Evolutionary conservation across 23 tunicate genomes (phyloP).

Genomic region (Trididemnum miniatum): DNA sequence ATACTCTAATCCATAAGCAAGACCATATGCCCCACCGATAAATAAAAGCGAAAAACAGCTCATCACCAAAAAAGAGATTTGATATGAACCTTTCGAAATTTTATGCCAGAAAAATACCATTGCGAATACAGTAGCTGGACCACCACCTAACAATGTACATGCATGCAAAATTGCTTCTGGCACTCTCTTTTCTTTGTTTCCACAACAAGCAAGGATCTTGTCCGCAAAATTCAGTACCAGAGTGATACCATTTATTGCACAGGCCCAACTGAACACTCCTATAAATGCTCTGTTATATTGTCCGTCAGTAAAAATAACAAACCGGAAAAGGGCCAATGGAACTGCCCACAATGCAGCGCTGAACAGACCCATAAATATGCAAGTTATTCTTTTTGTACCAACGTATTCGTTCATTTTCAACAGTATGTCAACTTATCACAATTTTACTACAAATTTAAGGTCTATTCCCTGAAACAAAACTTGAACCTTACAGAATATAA

Average conservation of each 20-base stretch:
- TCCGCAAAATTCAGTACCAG: not conserved
- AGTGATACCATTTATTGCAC: not conserved
- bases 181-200: not conserved
- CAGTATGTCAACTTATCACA: no score
- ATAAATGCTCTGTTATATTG: not conserved
- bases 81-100: not conserved
- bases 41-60: not conserved
- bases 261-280: not conserved
- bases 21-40: not conserved
- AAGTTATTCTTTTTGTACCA: no score
- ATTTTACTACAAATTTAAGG: no score
- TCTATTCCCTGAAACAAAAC: no score
- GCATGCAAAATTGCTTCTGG: not conserved
- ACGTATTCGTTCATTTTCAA: no score
- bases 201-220: conserved; percentile 4
- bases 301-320: not conserved
- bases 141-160: conserved; percentile 11
- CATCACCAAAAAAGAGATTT: not conserved
- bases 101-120: conserved; percentile 13
- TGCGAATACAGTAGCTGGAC: not conserved
- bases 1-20: conserved; percentile 6
- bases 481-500: no score
- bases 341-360: conserved; percentile 11
- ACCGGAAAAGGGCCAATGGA: not conserved
- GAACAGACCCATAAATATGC: conserved; percentile 7